Conservation (phyloP, 2,888 invertebrate genomes). For the Drosophila tanythrix region DNA sequence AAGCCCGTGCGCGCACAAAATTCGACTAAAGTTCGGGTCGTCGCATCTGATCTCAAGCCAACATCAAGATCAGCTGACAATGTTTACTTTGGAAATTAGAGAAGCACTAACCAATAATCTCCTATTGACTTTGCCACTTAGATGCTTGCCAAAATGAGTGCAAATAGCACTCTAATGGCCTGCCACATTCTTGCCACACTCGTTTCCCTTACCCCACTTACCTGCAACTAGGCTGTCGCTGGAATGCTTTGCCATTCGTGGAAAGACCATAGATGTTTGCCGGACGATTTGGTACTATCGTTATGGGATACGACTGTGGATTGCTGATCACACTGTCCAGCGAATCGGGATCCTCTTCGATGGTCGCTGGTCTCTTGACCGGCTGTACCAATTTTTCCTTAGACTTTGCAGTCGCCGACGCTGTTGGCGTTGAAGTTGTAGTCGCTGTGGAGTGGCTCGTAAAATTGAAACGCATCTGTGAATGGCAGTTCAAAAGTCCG, state of each 20-base stretch:
- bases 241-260: conserved; percentile 80
- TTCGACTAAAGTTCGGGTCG: conserved; percentile 43
- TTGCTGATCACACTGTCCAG: conserved; percentile 84
- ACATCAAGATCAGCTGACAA: conserved; percentile 17
- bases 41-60: conserved; percentile 45
- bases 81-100: conserved; percentile 65
- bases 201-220: conserved; percentile 54
- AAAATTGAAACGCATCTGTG: conserved; percentile 74
- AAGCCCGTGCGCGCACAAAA: conserved; percentile 46
- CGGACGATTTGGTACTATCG: conserved; percentile 84
- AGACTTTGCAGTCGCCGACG: conserved; percentile 21
- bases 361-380: conserved; percentile 76
- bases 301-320: conserved; percentile 84
- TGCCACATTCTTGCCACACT: not conserved
- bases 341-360: conserved; percentile 84
- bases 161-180: conserved; percentile 42
- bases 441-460: conserved; percentile 55
- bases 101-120: conserved; percentile 45
- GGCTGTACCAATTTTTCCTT: conserved; percentile 59
- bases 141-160: conserved; percentile 25
- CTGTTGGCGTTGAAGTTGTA: conserved; percentile 17
- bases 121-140: conserved; percentile 58
- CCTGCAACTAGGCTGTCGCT: conserved; percentile 83
- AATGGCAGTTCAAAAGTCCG: conserved; percentile 35
- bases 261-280: conserved; percentile 81